Conservation (phyloP, 2,797 vertebrate species). For the Chanos chanos region DNA sequence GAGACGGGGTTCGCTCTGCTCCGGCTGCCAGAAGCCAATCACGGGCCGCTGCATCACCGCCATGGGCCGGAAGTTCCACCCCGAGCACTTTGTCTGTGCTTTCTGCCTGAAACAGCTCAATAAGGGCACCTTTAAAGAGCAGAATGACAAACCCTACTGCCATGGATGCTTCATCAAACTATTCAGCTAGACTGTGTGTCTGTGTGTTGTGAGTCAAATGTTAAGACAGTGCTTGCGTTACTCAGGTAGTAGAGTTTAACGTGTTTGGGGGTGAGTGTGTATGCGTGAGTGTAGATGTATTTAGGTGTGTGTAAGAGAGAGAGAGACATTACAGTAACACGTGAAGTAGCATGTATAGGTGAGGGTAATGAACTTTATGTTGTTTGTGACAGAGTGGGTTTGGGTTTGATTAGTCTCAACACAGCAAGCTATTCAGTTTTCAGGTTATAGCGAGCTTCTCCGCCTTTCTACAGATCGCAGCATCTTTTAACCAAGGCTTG, state of each 20-base stretch:
- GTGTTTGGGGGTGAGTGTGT: slow-evolving; percentile 33
- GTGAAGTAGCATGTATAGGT: slow-evolving; percentile 45
- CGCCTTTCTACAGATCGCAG: no score
- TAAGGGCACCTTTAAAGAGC: slow-evolving; percentile 99
- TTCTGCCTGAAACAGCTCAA: slow-evolving; percentile 99
- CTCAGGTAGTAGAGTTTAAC: slow-evolving; percentile 15
- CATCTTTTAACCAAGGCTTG: no score
- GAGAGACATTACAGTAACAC: no score
- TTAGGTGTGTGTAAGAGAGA: no score
- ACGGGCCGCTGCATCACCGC: slow-evolving; percentile 97
- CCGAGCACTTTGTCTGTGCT: slow-evolving; percentile 97
- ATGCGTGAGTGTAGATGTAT: slow-evolving; percentile 26
- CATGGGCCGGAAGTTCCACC: slow-evolving; percentile 98
- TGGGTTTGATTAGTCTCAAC: not conserved
- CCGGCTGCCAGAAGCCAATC: slow-evolving; percentile 98
- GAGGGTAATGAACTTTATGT: slow-evolving; percentile 18
- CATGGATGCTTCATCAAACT: slow-evolving; percentile 97
- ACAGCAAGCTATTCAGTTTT: no score
- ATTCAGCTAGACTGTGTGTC: slow-evolving; percentile 79
- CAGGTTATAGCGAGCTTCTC: no score
- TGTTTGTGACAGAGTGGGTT: slow-evolving; percentile 6
- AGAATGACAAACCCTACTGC: slow-evolving; percentile 98
- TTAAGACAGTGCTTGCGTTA: slow-evolving; percentile 21
- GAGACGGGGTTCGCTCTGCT: slow-evolving; percentile 92
- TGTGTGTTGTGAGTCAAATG: not conserved